These are phyloP conservation scores for Puntigrus tetrazona DNA, from an alignment of 2,113 vertebrate species.

Conservation along the genomic window DNA sequence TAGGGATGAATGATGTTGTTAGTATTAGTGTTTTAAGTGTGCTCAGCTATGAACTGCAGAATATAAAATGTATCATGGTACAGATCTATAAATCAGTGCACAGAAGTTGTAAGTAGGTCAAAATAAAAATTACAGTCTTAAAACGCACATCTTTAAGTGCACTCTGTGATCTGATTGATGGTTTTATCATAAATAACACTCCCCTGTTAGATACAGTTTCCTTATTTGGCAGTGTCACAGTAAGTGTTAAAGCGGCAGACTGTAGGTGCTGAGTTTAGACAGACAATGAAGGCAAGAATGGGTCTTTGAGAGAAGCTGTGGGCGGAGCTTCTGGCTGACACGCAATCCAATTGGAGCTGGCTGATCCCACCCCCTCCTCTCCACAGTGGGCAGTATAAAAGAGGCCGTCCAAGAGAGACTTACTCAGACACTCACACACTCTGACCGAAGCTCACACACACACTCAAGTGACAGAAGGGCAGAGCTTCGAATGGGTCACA, in stretches of 20 bases:
- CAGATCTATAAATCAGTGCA: neutral
- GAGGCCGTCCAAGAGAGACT: slow-evolving; percentile 49
- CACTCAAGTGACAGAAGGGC: slow-evolving; percentile 1
- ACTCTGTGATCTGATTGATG: neutral
- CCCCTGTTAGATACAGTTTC: neutral
- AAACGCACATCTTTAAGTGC: neutral
- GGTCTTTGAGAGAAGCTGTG: slow-evolving; percentile 57
- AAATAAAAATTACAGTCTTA: neutral
- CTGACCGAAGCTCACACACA: slow-evolving; percentile 6
- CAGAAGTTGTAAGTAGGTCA: neutral
- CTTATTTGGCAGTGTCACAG: neutral
- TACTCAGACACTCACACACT: slow-evolving; percentile 21
- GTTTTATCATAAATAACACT: neutral
- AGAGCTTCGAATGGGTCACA: slow-evolving; percentile 80
- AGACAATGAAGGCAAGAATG: slow-evolving; percentile 33
- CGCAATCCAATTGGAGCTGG: slow-evolving; percentile 60
- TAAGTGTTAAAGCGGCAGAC: slow-evolving; percentile 25
- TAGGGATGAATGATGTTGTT: neutral
- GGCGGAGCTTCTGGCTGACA: slow-evolving; percentile 36
- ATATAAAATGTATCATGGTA: neutral
- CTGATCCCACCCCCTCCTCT: slow-evolving; percentile 62
- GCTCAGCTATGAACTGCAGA: neutral
- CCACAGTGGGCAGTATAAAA: slow-evolving; percentile 67
- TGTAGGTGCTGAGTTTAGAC: slow-evolving; percentile 34
- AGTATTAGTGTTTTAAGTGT: neutral